Percentiles rank a stretch among this genome's conserved stretches.
Evolutionary conservation across 2,113 vertebrate genomes (phyloP).

Genomic region (Ptilonorhynchus violaceus): DNA sequence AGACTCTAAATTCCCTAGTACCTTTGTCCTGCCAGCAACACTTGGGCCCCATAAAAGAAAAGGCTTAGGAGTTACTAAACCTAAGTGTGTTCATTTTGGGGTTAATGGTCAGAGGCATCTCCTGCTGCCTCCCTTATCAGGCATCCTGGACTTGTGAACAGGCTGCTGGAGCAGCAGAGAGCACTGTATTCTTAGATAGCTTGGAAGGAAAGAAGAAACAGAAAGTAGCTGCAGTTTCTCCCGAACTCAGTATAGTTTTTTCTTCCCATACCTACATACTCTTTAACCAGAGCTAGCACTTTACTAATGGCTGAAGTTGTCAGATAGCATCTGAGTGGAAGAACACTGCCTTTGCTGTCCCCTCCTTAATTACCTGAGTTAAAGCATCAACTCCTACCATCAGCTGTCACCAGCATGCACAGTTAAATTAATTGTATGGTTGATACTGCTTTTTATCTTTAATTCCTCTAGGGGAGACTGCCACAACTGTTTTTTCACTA

Average conservation of each 20-base stretch:
- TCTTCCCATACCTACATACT: background rate
- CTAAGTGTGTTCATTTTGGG: background rate
- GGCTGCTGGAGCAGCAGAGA: background rate
- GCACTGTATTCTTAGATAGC: background rate
- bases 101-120: background rate
- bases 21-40: background rate
- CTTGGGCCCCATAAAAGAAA: background rate
- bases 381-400: background rate
- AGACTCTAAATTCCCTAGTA: background rate
- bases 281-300: background rate
- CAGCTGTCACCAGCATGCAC: background rate
- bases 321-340: background rate
- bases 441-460: background rate
- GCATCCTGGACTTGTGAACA: background rate
- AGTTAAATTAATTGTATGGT: background rate
- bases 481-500: background rate
- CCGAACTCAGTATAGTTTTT: background rate
- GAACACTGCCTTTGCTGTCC: background rate
- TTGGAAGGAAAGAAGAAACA: background rate
- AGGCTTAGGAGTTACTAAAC: background rate
- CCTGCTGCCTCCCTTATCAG: background rate
- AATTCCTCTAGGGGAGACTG: background rate
- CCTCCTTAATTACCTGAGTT: background rate
- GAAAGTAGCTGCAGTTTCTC: background rate
- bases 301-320: background rate